Conservation (phyloP, 1,140 invertebrate species). For the Phenacoccus solenopsis region DNA sequence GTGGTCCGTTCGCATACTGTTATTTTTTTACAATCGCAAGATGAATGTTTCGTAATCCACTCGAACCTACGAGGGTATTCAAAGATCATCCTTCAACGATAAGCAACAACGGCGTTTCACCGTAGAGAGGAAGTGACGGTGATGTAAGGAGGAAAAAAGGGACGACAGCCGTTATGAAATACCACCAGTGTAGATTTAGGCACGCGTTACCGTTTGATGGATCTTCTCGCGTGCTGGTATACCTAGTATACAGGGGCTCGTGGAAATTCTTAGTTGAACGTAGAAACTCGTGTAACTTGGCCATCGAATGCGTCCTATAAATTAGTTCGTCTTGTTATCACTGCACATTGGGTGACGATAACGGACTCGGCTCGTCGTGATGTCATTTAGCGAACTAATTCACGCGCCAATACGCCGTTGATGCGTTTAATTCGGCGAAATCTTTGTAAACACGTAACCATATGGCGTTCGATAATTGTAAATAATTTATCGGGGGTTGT, state of each 20-base stretch:
- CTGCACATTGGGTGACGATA: too few relatives aligned
- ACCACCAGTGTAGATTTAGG: conserved; percentile 7
- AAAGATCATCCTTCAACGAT: neutral
- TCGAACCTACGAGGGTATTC: neutral
- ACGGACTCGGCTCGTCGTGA: too few relatives aligned
- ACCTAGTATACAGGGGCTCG: too few relatives aligned
- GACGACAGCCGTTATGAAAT: conserved; percentile 14
- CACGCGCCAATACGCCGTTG: too few relatives aligned
- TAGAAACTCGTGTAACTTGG: too few relatives aligned
- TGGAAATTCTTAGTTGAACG: too few relatives aligned
- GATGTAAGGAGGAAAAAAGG: conserved; percentile 6
- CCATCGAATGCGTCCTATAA: too few relatives aligned
- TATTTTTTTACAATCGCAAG: neutral
- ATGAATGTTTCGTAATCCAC: conserved; percentile 6
- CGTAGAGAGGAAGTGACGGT: neutral
- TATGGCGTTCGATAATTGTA: neutral
- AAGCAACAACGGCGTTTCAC: neutral
- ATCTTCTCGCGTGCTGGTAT: too few relatives aligned
- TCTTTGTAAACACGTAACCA: neutral
- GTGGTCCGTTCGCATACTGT: neutral
- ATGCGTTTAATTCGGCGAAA: neutral
- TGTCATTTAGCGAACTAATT: too few relatives aligned
- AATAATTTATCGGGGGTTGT: conserved; percentile 9
- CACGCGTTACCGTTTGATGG: neutral
- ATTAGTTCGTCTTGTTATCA: too few relatives aligned